These are phyloP conservation scores for Ips nitidus DNA, from an alignment of 1,140 invertebrate species.

Conservation along the genomic window DNA sequence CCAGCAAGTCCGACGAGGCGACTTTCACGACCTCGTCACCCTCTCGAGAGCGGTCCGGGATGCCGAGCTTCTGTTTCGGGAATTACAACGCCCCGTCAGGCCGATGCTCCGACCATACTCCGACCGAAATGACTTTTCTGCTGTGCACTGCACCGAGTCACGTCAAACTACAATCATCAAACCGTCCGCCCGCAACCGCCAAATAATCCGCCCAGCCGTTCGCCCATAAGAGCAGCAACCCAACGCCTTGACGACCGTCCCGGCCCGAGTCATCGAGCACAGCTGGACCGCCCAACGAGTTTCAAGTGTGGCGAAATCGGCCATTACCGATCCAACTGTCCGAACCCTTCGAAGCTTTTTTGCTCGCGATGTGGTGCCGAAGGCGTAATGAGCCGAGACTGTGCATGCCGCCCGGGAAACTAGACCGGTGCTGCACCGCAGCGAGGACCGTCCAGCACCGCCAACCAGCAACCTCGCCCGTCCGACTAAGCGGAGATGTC, in stretches of 20 bases:
- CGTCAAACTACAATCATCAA: background rate
- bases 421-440: no score
- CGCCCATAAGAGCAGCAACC: background rate
- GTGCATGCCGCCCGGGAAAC: background rate
- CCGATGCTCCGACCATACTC: background rate
- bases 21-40: background rate
- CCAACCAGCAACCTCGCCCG: background rate
- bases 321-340: background rate
- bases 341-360: constrained; percentile 1
- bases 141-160: no score
- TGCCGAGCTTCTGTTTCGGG: background rate
- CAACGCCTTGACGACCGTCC: background rate
- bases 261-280: background rate
- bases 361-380: constrained; percentile 17
- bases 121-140: background rate
- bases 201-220: background rate
- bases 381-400: constrained; percentile 12
- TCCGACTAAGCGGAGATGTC: background rate
- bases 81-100: background rate
- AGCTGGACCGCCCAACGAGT: background rate
- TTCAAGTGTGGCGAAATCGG: background rate
- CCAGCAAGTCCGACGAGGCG: constrained; percentile 5
- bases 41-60: background rate
- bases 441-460: background rate
- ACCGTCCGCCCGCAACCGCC: background rate